Evolutionary conservation across 2,797 vertebrate genomes (phyloP), one percentile per base, ranked within the genome.

Genomic region (Poeciliopsis infans): DNA sequence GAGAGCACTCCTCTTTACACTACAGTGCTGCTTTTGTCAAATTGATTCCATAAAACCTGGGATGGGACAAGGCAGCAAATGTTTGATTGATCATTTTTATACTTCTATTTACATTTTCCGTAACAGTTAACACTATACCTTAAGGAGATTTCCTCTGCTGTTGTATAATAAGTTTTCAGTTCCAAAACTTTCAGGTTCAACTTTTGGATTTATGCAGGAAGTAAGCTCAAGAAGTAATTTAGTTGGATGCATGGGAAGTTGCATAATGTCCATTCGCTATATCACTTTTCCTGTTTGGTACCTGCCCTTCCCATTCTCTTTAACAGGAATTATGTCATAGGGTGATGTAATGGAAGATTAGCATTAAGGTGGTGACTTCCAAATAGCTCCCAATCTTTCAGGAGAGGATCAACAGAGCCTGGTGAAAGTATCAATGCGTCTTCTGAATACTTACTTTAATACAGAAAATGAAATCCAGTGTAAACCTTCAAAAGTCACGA

Each of bases 321-420:
- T 43, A 71, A 80, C 79, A 80, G 84, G 77, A 87, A 79, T 84
- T 79, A 61, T 59, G 16, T 76, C 61, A 75, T 46, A 13, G 70
- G 49, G 39, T 51, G 61, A 77, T 68, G 78, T 78, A 77, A 79
- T 84, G 51, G 79, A 73, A 85, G 83, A 80, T 55, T n/a, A 79
- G 76, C 59, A 78, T 31, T 51, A 71, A 75, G 55, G 23, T 6
- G 39, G 61, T 79, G 70, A 70, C 70, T 79, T 75, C 77, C 55
- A 74, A 76, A 72, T 57, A 45, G 57, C 41, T 83, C 46, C 53
- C 31, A 76, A 59, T 88, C 81, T 87, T 86, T 72, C 84, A 90
- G 82, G 76, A 84, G 68, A 77, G 76, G 77, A 82, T 87, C 82
- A 39, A 33, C 23, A 6, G 10, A 66, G 8, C 16, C 31, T 36